Evolutionary conservation across 2,797 vertebrate genomes (phyloP), one percentile per base, ranked within the genome.

Genomic region (Malacoraja senta): DNA sequence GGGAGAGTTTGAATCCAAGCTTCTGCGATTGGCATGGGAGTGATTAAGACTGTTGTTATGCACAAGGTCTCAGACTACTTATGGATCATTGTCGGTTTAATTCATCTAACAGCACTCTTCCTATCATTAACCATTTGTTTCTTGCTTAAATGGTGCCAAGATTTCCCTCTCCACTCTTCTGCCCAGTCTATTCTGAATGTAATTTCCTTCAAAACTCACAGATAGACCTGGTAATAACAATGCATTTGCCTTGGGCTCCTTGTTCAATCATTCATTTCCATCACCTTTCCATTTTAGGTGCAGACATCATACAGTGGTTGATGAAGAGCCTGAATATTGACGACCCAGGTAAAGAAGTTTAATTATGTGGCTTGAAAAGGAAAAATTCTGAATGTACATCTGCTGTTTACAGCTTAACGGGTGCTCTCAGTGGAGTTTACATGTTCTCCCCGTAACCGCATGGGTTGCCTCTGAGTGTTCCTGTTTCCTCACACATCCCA

Each of bases 291-390:
- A 94, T 94, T 76, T 94, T 94, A 99, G 98, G 98, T 94, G 95
- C 97, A 3, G 98, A 99, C 94, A 97, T 99, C 95, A 97, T 99
- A 63, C 98, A 99, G 95, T 99, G 98, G 98, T 96, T 99, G 94
- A 97, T 98, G 96, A 99, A 98, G 96, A 98, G 98, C 94, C 97
- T 99, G 94, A 97, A 71, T 94, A 96, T 97, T 91, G 98, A 99
- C 93, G 98, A 99, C 95, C 97, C 97, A 97, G 98, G 98, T 99
- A 97, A 91, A 35, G 29, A 93, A 58, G 8, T 81, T 93, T 93
- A 65, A 61, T 93, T 53, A 63, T 21, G 38, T 61, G n/a, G 13
- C 10, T 29, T 90, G n/a, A 7, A 13, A 63, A 77, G 24, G 15
- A 61, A 71, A 29, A 24, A 38, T 63, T 35, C 63, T 65, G 32